These are phyloP conservation scores for Epizoanthus rinbou DNA, from an alignment of 92 coral and sea anemone genomes.

Conservation along the genomic window DNA sequence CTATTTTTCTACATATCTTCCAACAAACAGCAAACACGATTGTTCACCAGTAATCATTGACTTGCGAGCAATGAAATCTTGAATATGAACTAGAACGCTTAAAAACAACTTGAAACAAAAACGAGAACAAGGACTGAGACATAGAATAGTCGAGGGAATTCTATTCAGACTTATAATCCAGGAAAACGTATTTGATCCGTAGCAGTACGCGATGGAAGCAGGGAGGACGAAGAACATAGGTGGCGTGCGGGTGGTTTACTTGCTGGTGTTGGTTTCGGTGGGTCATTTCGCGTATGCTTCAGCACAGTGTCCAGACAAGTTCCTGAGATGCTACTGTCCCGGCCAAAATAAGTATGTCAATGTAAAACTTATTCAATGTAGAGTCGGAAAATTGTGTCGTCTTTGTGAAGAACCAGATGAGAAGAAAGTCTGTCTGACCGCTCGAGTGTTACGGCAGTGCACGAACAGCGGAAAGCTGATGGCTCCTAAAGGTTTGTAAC, in stretches of 20 bases:
- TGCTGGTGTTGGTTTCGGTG: not conserved
- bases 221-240: not conserved
- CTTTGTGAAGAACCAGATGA: not conserved
- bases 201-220: not conserved
- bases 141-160: too few relatives aligned
- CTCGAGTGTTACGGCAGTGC: not conserved
- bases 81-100: too few relatives aligned
- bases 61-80: too few relatives aligned
- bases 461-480: not conserved
- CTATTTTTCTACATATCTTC: too few relatives aligned
- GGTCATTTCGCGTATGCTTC: not conserved
- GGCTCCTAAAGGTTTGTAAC: not conserved
- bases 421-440: not conserved
- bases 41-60: too few relatives aligned
- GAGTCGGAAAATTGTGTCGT: not conserved
- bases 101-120: too few relatives aligned
- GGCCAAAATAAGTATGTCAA: not conserved
- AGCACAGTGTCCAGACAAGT: conserved; percentile 11
- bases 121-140: too few relatives aligned
- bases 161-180: not conserved
- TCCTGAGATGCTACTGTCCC: not conserved
- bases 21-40: too few relatives aligned
- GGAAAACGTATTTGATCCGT: not conserved
- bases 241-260: not conserved
- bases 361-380: not conserved